phyloP scores from a whole-genome alignment of 2,113 vertebrate genomes.

The Pteronura brasiliensis region DNA sequence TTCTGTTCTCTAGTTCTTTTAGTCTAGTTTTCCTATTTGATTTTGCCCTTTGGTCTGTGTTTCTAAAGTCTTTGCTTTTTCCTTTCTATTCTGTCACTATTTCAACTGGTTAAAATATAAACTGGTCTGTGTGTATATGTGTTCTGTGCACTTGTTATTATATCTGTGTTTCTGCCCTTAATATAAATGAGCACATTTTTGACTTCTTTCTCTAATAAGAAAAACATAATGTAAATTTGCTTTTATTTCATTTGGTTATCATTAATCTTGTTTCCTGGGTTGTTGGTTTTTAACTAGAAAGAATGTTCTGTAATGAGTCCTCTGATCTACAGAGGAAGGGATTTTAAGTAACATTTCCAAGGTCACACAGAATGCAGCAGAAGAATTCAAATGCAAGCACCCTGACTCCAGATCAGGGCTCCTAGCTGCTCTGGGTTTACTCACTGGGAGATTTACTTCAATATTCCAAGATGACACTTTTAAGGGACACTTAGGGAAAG shows the following conservation, averaged over 20 bases:
- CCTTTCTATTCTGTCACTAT: background rate
- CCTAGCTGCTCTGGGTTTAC: background rate
- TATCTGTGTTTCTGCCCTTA: background rate
- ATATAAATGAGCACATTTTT: background rate
- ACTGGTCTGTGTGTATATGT: background rate
- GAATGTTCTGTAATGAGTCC: background rate
- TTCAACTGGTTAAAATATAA: background rate
- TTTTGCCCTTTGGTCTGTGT: background rate
- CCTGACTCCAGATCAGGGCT: background rate
- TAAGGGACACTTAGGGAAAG: background rate
- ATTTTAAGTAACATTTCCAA: background rate
- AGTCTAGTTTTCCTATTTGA: background rate
- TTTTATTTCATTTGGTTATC: conserved; percentile 1
- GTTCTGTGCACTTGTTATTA: background rate
- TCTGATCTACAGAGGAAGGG: background rate
- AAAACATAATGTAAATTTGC: background rate
- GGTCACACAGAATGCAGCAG: background rate
- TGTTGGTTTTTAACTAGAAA: conserved; percentile 7
- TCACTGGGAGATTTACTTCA: background rate
- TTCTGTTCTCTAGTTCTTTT: background rate
- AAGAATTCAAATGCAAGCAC: background rate
- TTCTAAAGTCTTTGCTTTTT: background rate
- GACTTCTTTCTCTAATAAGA: background rate
- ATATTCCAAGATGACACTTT: background rate
- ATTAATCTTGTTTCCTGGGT: background rate